phyloP scores from a whole-genome alignment of 2,113 vertebrate species.

The Lasiurus borealis region DNA sequence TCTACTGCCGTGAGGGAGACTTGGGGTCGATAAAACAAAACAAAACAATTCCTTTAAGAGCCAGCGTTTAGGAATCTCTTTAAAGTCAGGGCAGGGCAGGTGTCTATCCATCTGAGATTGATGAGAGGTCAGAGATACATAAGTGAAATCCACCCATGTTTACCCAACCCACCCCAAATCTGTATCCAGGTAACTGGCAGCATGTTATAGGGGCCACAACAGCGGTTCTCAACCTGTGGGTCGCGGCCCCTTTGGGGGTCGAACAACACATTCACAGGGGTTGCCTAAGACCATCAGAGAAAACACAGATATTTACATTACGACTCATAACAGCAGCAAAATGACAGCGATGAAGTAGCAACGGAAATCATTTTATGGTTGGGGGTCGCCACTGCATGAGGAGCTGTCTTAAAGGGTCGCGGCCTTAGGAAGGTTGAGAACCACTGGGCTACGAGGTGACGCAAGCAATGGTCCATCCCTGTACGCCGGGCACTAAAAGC shows the following conservation, averaged over 20 bases:
- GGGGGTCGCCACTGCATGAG: no score
- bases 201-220: background rate
- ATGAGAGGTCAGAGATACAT: background rate
- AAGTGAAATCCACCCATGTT: background rate
- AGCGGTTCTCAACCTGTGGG: no score
- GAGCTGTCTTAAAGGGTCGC: no score
- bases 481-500: background rate
- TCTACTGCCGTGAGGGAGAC: conserved; percentile 25
- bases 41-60: conserved; percentile 52
- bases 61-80: conserved; percentile 39
- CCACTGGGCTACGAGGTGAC: background rate
- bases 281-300: no score
- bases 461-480: background rate
- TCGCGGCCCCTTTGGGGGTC: no score
- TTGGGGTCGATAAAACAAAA: background rate
- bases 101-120: background rate
- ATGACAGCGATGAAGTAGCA: no score
- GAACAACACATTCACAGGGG: no score
- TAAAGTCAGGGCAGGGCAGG: background rate
- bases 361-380: no score
- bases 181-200: background rate
- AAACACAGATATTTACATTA: no score
- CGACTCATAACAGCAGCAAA: no score
- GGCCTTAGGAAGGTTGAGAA: no score
- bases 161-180: background rate